Base-by-base conservation (phyloP, 2,888 invertebrate genomes). In the Nycteola revayana region DNA sequence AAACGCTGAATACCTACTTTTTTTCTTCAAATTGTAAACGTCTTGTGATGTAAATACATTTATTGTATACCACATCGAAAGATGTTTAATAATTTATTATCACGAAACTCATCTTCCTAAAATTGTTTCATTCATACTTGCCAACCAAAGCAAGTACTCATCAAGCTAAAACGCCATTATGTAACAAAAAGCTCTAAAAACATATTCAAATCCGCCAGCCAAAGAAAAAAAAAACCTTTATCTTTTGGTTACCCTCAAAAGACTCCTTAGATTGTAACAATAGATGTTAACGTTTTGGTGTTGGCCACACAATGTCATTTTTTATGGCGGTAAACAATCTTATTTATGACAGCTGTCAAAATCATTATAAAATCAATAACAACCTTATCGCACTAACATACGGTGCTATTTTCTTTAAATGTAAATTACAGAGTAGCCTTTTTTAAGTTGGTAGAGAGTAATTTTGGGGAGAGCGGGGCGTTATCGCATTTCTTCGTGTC, bases 381-480 rank as follows among this genome's bases (percentile, higher is more conserved):
- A 24, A 47, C 53, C 31, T 36, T 64, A 58, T 30, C 1, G 1
- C 2, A 0, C 7, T 1, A 0, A 0, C 0, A 1, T 38, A 69
- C 45, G 38, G 45, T 32, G 10, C 1, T 41, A 21, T 23, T 60
- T 9, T 1, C 1, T n/a, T 31, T 9, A 0, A 1, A 7, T 1
- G 4, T 4, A n/a, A 26, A 14, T 42, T 36, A 21, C 37, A 10
- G 21, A 28, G 23, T 28, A 42, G 48, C 33, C 39, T 25, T 33
- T 32, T 31, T 3, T 49, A 48, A 41, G 28, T 48, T 64, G 49
- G 76, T 65, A 38, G 43, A 36, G 47, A 66, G 73, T 75, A 77
- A 80, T 81, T 80, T 84, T 49, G 72, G 80, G 76, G 67, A 78
- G 82, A 78, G 72, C 66, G 68, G 78, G 82, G 83, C 70, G 79